phyloP scores from a whole-genome alignment of 2,113 vertebrate genomes.

The Oxyura jamaicensis region DNA sequence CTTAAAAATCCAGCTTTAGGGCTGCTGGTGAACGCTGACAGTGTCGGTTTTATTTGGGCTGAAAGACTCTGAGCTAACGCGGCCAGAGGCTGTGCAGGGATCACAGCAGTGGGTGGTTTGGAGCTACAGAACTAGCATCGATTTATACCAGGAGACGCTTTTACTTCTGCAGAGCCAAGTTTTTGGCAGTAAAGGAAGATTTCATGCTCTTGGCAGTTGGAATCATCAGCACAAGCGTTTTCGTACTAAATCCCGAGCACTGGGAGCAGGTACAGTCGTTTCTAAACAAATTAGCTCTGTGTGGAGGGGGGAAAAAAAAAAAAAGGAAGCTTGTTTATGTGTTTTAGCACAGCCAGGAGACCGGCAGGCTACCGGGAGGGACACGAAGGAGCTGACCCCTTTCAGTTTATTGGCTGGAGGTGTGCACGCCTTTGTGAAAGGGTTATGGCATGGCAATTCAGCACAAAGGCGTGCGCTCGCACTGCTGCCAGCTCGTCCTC shows the following conservation, averaged over 20 bases:
- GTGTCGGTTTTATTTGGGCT: background rate
- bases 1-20: background rate
- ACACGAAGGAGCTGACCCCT: background rate
- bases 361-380: background rate
- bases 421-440: rapidly evolving
- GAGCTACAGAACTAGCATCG: background rate
- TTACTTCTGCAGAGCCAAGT: slow-evolving; percentile 83
- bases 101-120: background rate
- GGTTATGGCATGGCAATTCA: rapidly evolving
- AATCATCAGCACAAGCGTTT: slow-evolving; percentile 87
- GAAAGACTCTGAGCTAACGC: background rate
- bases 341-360: background rate
- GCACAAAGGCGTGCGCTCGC: background rate
- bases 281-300: background rate
- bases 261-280: slow-evolving; percentile 83
- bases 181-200: slow-evolving; percentile 90
- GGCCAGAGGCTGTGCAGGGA: rapidly evolving
- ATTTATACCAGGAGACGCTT: background rate
- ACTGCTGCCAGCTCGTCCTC: background rate
- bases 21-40: background rate
- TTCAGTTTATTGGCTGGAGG: background rate
- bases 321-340: rapidly evolving
- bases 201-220: slow-evolving; percentile 90
- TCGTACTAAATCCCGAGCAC: slow-evolving; percentile 75
- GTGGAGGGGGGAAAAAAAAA: no score